These are phyloP conservation scores for Volucella bombylans DNA, from an alignment of 2,888 invertebrate species.

Conservation along the genomic window DNA sequence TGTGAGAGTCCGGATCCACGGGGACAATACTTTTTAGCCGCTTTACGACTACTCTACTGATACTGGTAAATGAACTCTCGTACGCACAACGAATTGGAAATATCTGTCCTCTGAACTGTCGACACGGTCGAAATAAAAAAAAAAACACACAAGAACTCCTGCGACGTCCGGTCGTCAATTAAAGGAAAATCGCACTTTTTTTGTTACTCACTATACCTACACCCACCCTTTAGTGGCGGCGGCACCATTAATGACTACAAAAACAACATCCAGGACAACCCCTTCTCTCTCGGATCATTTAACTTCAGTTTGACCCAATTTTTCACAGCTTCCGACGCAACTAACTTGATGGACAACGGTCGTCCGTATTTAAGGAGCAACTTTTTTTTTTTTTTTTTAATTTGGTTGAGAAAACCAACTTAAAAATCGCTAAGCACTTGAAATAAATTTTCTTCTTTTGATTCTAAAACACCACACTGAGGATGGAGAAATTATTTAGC, in stretches of 20 bases:
- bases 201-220: slow-evolving; percentile 1
- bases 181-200: slow-evolving; percentile 39
- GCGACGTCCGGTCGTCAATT: slow-evolving; percentile 60
- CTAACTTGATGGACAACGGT: neutral
- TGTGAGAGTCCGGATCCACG: neutral
- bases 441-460: slow-evolving; percentile 9
- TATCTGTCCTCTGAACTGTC: slow-evolving; percentile 40
- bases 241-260: slow-evolving; percentile 43
- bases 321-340: neutral
- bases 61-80: slow-evolving; percentile 16
- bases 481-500: slow-evolving; percentile 14
- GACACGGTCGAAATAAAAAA: slow-evolving; percentile 16
- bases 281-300: slow-evolving; percentile 48
- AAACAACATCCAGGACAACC: slow-evolving; percentile 37
- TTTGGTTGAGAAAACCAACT: slow-evolving; percentile 1
- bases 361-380: neutral
- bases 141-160: neutral
- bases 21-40: slow-evolving; percentile 8
- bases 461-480: neutral
- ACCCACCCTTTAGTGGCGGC: slow-evolving; percentile 1
- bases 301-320: slow-evolving; percentile 61
- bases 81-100: slow-evolving; percentile 59
- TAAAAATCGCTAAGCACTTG: neutral
- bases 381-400: neutral
- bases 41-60: neutral